These are phyloP conservation scores for Coboldia fuscipes DNA, from an alignment of 1,140 invertebrate species.

Conservation along the genomic window DNA sequence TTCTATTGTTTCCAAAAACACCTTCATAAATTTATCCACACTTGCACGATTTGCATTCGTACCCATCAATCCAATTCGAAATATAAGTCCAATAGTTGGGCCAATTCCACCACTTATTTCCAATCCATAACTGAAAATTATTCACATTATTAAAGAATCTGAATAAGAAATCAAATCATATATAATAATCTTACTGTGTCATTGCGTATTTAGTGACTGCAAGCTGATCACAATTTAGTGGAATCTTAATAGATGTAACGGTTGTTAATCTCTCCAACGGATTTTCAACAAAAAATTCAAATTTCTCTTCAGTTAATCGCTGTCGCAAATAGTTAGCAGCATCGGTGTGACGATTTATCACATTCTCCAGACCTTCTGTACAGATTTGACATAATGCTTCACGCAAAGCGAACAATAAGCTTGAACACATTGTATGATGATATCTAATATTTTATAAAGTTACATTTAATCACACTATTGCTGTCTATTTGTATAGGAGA, in stretches of 20 bases:
- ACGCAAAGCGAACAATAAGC: constrained; percentile 50
- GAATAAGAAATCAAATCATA: constrained; percentile 4
- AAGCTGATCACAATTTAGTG: too few species aligned
- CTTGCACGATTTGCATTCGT: constrained; percentile 36
- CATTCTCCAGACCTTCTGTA: constrained; percentile 45
- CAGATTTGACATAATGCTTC: constrained; percentile 48
- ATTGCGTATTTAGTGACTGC: too few species aligned
- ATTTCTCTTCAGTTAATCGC: constrained; percentile 35
- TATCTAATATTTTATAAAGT: constrained; percentile 33
- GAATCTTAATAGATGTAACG: constrained; percentile 51
- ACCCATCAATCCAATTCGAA: constrained; percentile 64
- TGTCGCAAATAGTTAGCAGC: constrained; percentile 39
- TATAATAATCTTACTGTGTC: constrained; percentile 1
- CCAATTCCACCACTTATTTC: constrained; percentile 61
- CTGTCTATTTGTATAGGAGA: not conserved
- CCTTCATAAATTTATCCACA: constrained; percentile 27
- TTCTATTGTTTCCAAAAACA: constrained; percentile 28
- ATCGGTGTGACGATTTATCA: constrained; percentile 41
- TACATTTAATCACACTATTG: not conserved
- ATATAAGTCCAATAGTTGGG: constrained; percentile 45
- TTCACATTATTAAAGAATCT: too few species aligned
- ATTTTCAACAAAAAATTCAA: constrained; percentile 45
- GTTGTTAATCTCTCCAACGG: constrained; percentile 45
- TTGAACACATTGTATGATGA: constrained; percentile 62
- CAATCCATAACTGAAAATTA: constrained; percentile 54